Evolutionary conservation across 2,888 invertebrate species (phyloP), one percentile per base, ranked within the genome.

Genomic region (Phaonia tiefii): DNA sequence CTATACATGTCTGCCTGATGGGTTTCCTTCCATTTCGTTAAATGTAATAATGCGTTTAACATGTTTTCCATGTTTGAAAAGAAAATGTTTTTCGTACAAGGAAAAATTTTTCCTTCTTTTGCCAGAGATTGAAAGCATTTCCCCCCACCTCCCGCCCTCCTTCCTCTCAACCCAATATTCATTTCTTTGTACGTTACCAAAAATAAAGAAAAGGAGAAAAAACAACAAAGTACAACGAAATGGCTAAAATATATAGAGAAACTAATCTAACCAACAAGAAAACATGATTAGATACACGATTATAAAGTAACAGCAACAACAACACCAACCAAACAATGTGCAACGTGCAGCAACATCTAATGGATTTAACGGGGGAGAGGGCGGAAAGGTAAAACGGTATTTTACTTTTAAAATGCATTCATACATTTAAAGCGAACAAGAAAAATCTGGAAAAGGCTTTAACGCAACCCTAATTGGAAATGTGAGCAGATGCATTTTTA

Each of bases 11-110:
- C 26, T 37, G 51, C 11, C 39, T 13, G 54, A 54, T 69, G 51
- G 49, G 25, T 78, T 72, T 63, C 63, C 42, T 63, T 63, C 44
- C 75, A 69, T 77, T 77, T 78, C 75, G 46, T 78, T 78, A 81
- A 81, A 81, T 78, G 81, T 81, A 81, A 78, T 81, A 81, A 81
- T 81, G 81, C 81, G 81, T 81, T 81, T 81, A 81, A 81, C 81
- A 81, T 81, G 81, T 81, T 81, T 81, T 81, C 75, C 67, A 72
- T 81, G 75, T 78, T 31, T 31, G 46, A 72, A 22, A 63, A 20
- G 39, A 22, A 78, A 65, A 46, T 71, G 20, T 37, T 46, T 71
- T 63, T 69, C 3, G 37, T 60, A 37, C 37, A 63, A 42, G 39
- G 63, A 22, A 63, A 49, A 39, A 63, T 63, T 7, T 17, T 51